Percentiles rank a stretch among this genome's conserved stretches.
These are phyloP conservation scores for Hypena proboscidalis DNA, from an alignment of 2,888 invertebrate genomes.

Conservation along the genomic window DNA sequence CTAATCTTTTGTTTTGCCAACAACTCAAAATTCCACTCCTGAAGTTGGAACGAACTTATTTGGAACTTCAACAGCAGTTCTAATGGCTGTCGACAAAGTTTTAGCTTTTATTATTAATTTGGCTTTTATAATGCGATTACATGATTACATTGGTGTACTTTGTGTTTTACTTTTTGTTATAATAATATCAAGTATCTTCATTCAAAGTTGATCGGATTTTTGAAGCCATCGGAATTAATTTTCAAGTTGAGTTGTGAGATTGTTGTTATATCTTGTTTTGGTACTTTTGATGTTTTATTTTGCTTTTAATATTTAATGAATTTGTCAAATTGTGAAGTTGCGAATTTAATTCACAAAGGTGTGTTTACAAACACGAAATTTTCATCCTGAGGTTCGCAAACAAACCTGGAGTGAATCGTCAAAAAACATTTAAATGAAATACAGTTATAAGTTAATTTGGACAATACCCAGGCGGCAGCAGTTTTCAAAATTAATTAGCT, in stretches of 20 bases:
- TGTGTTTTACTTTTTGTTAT: slow-evolving; percentile 50
- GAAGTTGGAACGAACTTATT: slow-evolving; percentile 42
- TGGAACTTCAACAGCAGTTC: slow-evolving; percentile 42
- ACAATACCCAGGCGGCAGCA: slow-evolving; percentile 48
- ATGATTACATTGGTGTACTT: slow-evolving; percentile 49
- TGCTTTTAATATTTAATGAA: too few relatives aligned
- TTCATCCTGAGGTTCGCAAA: background rate
- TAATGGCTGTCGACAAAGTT: slow-evolving; percentile 52
- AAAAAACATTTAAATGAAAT: slow-evolving; percentile 20
- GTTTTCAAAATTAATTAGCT: slow-evolving; percentile 60
- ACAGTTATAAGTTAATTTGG: slow-evolving; percentile 39
- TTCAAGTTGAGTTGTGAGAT: slow-evolving; percentile 27
- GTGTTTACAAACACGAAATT: background rate
- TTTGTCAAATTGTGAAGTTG: too few relatives aligned
- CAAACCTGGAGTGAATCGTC: background rate
- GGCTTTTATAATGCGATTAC: slow-evolving; percentile 58
- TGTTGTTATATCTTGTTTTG: slow-evolving; percentile 28
- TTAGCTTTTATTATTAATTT: slow-evolving; percentile 58
- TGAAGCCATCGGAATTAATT: slow-evolving; percentile 41
- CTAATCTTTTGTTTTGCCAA: slow-evolving; percentile 20
- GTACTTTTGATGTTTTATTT: slow-evolving; percentile 27
- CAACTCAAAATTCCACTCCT: slow-evolving; percentile 44
- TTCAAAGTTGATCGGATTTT: slow-evolving; percentile 42
- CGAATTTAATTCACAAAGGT: too few relatives aligned
- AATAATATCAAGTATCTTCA: slow-evolving; percentile 40